Base-by-base conservation (phyloP, 2,113 vertebrate genomes). In the Leucopternis melanops region DNA sequence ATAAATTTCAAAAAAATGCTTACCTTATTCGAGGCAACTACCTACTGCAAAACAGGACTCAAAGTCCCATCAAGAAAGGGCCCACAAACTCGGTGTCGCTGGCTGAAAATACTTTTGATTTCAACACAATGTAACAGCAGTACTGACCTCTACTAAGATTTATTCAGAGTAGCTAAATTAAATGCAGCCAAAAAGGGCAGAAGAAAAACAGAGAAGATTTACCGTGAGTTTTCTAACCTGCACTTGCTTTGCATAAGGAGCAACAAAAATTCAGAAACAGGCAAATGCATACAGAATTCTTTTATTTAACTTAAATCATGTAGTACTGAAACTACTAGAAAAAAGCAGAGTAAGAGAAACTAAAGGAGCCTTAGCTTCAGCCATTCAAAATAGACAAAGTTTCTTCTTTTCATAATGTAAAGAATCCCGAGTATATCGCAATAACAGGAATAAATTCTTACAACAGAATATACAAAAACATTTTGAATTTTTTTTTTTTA, bases 271-370 rank as follows among this genome's bases (percentile, higher is more conserved):
- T 38, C 65, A 88, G 78, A 95, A 94, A 88, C 90, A 91, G 77
- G 61, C 79, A 96, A 90, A 91, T 98, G 98, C 98, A 98, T 98
- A 98, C 98, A 98, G 98, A 98, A 98, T 98, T 98, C 95, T 97
- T 98, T 98, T 98, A 98, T 98, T 98, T 98, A 98, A 98, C 98
- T 98, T 98, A 98, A 98, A 98, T 97, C 98, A 98, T 98, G 98
- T 98, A 98, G 98, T 98, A 98, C 98, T 98, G 98, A 97, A 98
- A 98, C 98, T 98, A 98, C 98, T 98, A 98, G 98, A 98, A 98
- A 98, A 98, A 98, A 98, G 98, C 98, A 98, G 98, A 98, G 98
- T 98, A 98, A 98, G 98, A 98, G 98, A 98, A 98, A 98, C 98
- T 98, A 98, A 98, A 98, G 94, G 97, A 96, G 98, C 97, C 97